phyloP scores from a whole-genome alignment of 1,140 invertebrate species.

The Latrodectus geometricus region DNA sequence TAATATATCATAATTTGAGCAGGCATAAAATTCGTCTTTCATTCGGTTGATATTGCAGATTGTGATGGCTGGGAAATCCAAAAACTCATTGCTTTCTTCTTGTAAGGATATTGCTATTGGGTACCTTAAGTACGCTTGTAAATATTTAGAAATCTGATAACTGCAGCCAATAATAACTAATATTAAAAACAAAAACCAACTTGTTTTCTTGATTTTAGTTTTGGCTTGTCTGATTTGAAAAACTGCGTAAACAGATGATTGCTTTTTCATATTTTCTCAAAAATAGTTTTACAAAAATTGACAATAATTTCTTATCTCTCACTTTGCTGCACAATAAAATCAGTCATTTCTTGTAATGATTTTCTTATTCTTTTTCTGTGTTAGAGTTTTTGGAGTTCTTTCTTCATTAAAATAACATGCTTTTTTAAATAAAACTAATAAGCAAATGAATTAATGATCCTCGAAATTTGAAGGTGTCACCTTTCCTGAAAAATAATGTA shows the following conservation, averaged over 20 bases:
- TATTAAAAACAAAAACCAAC: background rate
- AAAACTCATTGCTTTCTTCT: background rate
- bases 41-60: slow-evolving; percentile 22
- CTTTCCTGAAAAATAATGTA: too few species aligned
- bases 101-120: background rate
- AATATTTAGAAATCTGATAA: background rate
- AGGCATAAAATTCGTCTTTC: background rate
- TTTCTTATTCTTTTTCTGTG: too few species aligned
- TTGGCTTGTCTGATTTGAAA: background rate
- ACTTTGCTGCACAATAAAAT: too few species aligned
- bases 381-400: too few species aligned
- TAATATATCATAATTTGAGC: background rate
- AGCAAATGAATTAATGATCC: too few species aligned
- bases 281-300: too few species aligned
- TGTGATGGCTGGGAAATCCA: slow-evolving; percentile 10
- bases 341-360: too few species aligned
- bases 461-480: too few species aligned
- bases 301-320: too few species aligned
- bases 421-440: too few species aligned
- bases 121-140: background rate
- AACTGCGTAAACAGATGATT: background rate
- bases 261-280: too few species aligned
- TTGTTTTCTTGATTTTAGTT: background rate
- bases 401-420: too few species aligned
- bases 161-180: background rate